Conservation (phyloP, 2,888 invertebrate species). For the Chelonus formosanus region DNA sequence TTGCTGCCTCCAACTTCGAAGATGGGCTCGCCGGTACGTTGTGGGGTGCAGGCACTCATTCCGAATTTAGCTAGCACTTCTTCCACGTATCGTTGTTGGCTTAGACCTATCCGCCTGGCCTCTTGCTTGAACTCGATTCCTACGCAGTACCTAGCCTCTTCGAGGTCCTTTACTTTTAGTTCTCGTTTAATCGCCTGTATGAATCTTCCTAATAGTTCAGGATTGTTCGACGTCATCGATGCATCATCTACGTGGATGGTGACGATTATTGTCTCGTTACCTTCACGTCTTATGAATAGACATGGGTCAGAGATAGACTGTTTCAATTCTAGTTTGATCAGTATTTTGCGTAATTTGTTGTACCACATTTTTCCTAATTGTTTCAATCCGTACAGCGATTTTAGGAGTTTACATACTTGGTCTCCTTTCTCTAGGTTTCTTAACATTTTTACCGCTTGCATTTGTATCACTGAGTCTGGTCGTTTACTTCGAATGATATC, state of each 20-base stretch:
- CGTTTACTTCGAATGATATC: background rate
- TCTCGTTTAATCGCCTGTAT: no score
- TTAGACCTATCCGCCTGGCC: no score
- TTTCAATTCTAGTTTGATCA: background rate
- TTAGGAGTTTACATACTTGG: background rate
- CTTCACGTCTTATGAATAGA: constrained; percentile 2
- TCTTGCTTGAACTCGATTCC: no score
- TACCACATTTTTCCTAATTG: constrained; percentile 20
- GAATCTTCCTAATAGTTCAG: no score
- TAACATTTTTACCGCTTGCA: constrained; percentile 9
- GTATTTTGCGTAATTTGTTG: background rate
- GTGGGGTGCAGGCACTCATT: no score
- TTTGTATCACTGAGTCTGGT: background rate
- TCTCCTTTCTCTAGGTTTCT: background rate
- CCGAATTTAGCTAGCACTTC: no score
- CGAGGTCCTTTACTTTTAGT: no score
- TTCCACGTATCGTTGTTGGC: no score
- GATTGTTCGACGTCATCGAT: no score
- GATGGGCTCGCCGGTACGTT: no score
- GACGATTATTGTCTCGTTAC: background rate
- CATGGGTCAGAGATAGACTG: constrained; percentile 3
- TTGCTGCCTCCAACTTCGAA: background rate
- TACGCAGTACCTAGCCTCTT: no score
- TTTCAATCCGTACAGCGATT: constrained; percentile 13
- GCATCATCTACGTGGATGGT: no score